Base-by-base conservation (phyloP, 2,113 vertebrate species). In the Campylomormyrus numenius region DNA sequence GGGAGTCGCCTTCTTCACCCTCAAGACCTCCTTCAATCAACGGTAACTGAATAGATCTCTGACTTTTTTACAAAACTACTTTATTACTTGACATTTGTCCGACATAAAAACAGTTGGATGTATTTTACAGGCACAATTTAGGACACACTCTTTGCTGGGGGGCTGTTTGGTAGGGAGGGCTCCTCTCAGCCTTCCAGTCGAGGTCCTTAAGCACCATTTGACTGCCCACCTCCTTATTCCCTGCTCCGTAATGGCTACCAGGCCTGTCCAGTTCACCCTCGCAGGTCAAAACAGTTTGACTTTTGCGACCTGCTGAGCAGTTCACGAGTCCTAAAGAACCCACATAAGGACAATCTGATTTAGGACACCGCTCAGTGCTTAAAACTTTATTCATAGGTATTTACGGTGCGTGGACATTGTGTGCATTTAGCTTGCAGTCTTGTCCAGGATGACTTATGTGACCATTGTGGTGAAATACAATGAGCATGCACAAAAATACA, bases 361-460 rank as follows among this genome's bases (percentile, higher is more conserved):
- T 27, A 87, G 49, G 2, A 21, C 24, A 52, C 35, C 13, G 85
- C n/a, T 53, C 50, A 87, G 50, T n/a, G 1, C 50, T 87, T 87
- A 87, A 87, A 48, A 50, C 77, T 83, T 19, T 21, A 42, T 39
- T 83, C 83, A 21, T 46, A 6, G 42, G 80, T 31, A 52, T 52
- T 87, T 87, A 53, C n/a, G 27, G 19, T 5, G n/a, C 1, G 50
- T 53, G n/a, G 13, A 53, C n/a, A 87, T 56, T 87, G 19, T 86
- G n/a, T 48, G n/a, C 49, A 53, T 53, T 87, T 87, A 35, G 15
- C 50, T 53, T 31, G 50, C n/a, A 87, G 27, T 27, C 27, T 52
- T 87, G 85, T 87, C 50, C 85, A 39, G 27, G 50, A 52, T 52
- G 85, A 87, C 49, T 87, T 85, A 85, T 85, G 42, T 85, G 83